phyloP scores from a whole-genome alignment of 1,140 invertebrate species.

The Batillaria attramentaria region DNA sequence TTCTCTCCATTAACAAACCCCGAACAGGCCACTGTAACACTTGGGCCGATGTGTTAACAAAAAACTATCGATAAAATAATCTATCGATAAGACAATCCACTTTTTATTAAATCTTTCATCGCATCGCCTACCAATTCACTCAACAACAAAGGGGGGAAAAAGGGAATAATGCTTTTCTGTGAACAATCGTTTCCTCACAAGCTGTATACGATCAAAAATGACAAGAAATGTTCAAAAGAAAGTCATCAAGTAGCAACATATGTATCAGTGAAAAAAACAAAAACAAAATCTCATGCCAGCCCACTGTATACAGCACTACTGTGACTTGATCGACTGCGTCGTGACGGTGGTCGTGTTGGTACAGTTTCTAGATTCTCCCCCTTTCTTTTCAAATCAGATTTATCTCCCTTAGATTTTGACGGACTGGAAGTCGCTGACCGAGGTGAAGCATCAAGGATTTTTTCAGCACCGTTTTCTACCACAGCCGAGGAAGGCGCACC shows the following conservation, averaged over 20 bases:
- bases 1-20: too few relatives aligned
- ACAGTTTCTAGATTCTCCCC: slow-evolving; percentile 18
- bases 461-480: neutral
- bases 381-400: slow-evolving; percentile 25
- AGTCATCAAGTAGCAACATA: neutral
- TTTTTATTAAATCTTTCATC: neutral
- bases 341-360: slow-evolving; percentile 12
- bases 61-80: neutral
- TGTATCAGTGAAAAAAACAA: neutral
- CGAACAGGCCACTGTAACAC: too few relatives aligned
- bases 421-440: neutral
- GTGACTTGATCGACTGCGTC: slow-evolving; percentile 22
- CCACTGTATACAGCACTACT: neutral
- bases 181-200: neutral
- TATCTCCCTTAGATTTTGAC: slow-evolving; percentile 20
- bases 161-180: too few relatives aligned
- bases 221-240: neutral
- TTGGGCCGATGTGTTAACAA: too few relatives aligned
- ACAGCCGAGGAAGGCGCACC: neutral
- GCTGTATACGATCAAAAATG: neutral
- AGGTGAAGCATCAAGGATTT: neutral
- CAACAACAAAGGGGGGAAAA: too few relatives aligned
- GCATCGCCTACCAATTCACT: neutral
- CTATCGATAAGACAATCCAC: neutral
- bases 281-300: neutral